These are phyloP conservation scores for Corvus moneduloides DNA, from an alignment of 2,113 vertebrate genomes.

Conservation along the genomic window DNA sequence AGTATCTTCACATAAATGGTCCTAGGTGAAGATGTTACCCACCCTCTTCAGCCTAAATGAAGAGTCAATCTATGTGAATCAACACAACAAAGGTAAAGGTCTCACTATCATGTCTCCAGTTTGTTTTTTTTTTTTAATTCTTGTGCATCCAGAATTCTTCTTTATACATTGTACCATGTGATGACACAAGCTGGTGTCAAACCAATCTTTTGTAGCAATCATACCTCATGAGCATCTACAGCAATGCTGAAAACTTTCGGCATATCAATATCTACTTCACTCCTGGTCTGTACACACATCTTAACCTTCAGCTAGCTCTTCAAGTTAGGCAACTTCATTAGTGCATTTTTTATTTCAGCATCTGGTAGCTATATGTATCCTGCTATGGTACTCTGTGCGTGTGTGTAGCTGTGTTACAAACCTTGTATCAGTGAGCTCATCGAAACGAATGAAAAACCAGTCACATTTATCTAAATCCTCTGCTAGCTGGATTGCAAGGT, in stretches of 20 bases:
- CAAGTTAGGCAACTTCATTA: neutral
- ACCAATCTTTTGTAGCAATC: neutral
- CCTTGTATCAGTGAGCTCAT: neutral
- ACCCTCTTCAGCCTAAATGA: neutral
- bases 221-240: neutral
- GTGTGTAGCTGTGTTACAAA: neutral
- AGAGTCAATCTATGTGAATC: neutral
- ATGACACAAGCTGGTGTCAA: neutral
- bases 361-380: neutral
- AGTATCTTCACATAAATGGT: neutral
- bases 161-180: neutral
- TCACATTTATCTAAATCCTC: neutral
- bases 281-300: neutral
- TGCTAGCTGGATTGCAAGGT: neutral
- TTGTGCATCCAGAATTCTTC: neutral
- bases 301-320: neutral
- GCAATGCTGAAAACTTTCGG: neutral
- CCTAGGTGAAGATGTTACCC: neutral
- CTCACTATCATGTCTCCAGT: neutral
- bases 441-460: neutral
- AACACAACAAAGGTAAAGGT: neutral
- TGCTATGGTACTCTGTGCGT: neutral
- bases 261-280: neutral
- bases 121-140: neutral
- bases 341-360: neutral